Evolutionary conservation across 2,113 vertebrate genomes (phyloP).

Genomic region (Caretta caretta): DNA sequence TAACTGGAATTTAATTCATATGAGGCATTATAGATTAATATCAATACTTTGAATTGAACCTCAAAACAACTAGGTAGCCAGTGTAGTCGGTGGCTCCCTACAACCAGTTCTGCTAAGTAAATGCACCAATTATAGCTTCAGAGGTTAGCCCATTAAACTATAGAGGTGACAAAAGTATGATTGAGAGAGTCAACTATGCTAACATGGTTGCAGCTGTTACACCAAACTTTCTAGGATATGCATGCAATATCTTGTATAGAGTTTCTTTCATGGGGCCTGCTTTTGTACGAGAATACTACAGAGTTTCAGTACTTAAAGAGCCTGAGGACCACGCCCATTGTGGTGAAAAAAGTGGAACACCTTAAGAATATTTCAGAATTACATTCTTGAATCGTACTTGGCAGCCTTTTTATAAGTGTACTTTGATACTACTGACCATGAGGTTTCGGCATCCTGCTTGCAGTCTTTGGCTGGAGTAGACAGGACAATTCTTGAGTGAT

Average conservation of each 20-base stretch:
- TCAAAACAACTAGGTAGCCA: background rate
- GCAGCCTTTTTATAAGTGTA: background rate
- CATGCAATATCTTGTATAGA: background rate
- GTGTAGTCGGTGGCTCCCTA: background rate
- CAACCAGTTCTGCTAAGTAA: background rate
- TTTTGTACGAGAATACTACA: background rate
- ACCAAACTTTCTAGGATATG: background rate
- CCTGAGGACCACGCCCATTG: background rate
- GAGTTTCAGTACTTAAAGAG: background rate
- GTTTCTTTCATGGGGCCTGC: background rate
- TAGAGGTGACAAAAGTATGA: rapidly evolving
- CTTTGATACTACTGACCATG: background rate
- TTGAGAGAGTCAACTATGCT: background rate
- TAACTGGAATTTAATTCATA: background rate
- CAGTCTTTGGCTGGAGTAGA: background rate
- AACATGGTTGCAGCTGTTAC: background rate
- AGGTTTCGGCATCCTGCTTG: background rate
- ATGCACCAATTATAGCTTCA: background rate
- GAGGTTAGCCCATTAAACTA: background rate
- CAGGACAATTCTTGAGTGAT: background rate
- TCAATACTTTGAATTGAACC: rapidly evolving
- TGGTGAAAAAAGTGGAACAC: background rate
- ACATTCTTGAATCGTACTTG: background rate
- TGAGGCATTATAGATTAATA: background rate
- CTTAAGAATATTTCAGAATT: background rate